Evolutionary conservation across 2,797 vertebrate species (phyloP), one percentile per base, ranked within the genome.

Genomic region (Diplodus puntazzo): DNA sequence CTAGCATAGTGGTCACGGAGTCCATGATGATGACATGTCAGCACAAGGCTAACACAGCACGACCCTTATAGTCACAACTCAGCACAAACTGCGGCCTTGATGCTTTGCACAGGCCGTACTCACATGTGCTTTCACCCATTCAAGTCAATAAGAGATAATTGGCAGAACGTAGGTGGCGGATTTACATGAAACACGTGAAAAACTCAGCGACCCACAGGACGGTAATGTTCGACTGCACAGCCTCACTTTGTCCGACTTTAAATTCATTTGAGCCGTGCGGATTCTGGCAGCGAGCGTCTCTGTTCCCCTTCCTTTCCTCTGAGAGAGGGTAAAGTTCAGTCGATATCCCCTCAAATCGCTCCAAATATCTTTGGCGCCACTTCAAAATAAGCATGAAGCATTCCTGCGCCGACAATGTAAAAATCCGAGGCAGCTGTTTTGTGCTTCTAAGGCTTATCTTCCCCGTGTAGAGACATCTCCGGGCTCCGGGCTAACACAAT

Each of bases 21-120:
- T 85, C 91, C 88, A 62, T 71, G 86, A 87, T 82, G 92, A 91
- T 93, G 91, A 92, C 92, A 93, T 90, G 89, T 93, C 92, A 92
- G 71, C 1, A 12, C 85, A 75, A 90, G 88, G 91, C 88, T 84
- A 92, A 87, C 86, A 69, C 77, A 81, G 82, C 75, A 5, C 10
- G 9, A 75, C 72, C 69, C 75, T 83, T 78, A 74, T 67, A 86
- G 89, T 78, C 80, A 83, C 90, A 89, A 85, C 87, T 88, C 87
- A 81, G 87, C 85, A 80, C 79, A 86, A 85, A 82, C 49, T 62
- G 49, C 27, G 85, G 85, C 89, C 91, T 89, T 87, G 82, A 79
- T 73, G 54, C 71, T 67, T 77, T 79, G 89, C 73, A 89, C 86
- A 90, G 53, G 84, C 75, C 72, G 89, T 82, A 43, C 88, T 80